Percentiles rank a stretch among this genome's conserved stretches.
Conservation (phyloP, 2,888 invertebrate genomes). For the Polyommatus icarus region DNA sequence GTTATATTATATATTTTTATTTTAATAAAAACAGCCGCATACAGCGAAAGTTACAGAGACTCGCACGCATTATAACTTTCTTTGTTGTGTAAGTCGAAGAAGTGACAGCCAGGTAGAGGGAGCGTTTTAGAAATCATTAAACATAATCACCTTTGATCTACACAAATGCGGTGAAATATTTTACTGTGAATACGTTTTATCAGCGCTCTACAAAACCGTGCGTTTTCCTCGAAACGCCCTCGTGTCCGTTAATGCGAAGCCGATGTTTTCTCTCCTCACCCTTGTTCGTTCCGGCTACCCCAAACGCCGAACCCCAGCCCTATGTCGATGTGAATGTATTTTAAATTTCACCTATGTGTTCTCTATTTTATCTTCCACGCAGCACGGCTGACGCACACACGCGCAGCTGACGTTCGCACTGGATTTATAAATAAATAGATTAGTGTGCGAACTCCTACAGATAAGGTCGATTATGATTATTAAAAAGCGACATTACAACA, state of each 20-base stretch:
- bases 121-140: constrained; percentile 70
- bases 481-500: neutral
- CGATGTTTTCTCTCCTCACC: constrained; percentile 70
- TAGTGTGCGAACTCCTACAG: neutral
- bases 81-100: constrained; percentile 76
- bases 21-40: constrained; percentile 53
- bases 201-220: constrained; percentile 38
- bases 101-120: constrained; percentile 71
- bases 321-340: constrained; percentile 37
- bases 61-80: constrained; percentile 75
- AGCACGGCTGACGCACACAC: constrained; percentile 14
- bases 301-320: constrained; percentile 50
- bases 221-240: constrained; percentile 50
- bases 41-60: constrained; percentile 75
- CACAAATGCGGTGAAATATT: constrained; percentile 14
- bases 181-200: constrained; percentile 30
- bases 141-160: constrained; percentile 32
- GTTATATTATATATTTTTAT: constrained; percentile 26
- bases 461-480: constrained; percentile 16
- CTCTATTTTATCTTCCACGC: constrained; percentile 22
- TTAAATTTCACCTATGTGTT: constrained; percentile 31
- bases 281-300: constrained; percentile 67
- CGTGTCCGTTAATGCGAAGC: constrained; percentile 59
- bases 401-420: neutral
- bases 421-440: constrained; percentile 15